phyloP scores from a whole-genome alignment of 2,888 invertebrate species.

The Dryomyza anilis region DNA sequence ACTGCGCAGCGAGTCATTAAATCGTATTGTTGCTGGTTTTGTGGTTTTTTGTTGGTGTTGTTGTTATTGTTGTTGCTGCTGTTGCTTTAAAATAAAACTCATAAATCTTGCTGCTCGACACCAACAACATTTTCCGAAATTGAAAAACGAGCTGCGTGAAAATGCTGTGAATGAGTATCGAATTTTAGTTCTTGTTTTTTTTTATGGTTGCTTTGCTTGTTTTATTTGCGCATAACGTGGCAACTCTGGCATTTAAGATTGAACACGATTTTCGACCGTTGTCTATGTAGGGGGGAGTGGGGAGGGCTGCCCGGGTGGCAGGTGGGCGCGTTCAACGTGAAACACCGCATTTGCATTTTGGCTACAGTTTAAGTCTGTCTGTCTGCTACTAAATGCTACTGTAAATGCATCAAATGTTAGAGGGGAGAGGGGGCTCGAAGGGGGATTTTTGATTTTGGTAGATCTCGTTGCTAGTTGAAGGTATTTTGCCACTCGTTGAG shows the following conservation, averaged over 20 bases:
- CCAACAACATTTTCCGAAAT: background rate
- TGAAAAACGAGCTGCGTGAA: background rate
- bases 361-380: background rate
- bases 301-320: background rate
- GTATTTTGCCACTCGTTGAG: background rate
- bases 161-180: background rate
- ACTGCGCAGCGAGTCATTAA: too few species aligned
- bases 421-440: too few species aligned
- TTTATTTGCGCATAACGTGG: conserved; percentile 4
- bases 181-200: too few species aligned
- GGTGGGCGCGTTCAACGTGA: too few species aligned
- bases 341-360: too few species aligned
- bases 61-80: background rate
- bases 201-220: background rate
- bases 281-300: background rate
- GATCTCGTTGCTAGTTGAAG: background rate
- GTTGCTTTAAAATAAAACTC: background rate
- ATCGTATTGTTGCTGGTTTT: background rate
- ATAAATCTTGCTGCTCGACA: background rate
- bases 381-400: background rate
- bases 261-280: background rate
- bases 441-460: background rate
- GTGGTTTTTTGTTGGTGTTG: conserved; percentile 1
- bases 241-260: conserved; percentile 10
- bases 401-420: background rate